Evolutionary conservation across 2,113 vertebrate species (phyloP), one percentile per base, ranked within the genome.

Genomic region (Leucoraja erinaceus): DNA sequence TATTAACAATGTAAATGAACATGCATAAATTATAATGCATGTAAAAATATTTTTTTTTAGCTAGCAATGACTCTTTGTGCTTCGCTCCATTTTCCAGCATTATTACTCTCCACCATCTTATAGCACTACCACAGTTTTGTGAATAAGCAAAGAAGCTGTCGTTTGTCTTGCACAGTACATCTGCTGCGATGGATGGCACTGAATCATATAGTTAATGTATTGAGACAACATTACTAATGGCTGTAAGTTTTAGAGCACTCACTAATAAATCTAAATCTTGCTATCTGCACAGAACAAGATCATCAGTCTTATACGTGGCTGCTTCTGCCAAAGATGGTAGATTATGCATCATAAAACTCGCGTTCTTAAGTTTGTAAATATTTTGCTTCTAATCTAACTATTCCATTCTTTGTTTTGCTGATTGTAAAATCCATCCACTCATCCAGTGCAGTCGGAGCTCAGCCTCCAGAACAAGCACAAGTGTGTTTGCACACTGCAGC

Each of bases 131-230:
- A 72, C 31, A 72, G 90, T 38, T 91, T 91, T 72, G 90, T 54
- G 90, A 38, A 74, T 91, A 91, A 54, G 72, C 31, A 20, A 54
- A 91, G 90, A 22, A 91, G 22, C 10, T 72, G 18, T 72, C 68
- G 18, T 72, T 91, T 70, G 31, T 91, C 90, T 91, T 72, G 10
- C 90, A 91, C 68, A 91, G 38, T 72, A 91, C 90, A 91, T 91
- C 68, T 54, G 20, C 33, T 72, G 90, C 33, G 66, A 91, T 74
- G 33, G 66, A 91, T 91, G 90, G 38, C 90, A 91, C 33, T 91
- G 90, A 91, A 91, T 91, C 90, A 91, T 74, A 91, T 38, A 91
- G 90, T 74, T 91, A 91, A 91, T 91, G 90, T 91, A 54, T 91
- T 91, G 90, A 91, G 68, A 91, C 90, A 91, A 91, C 90, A 54